A percentile compares a stretch with the other conserved stretches of the same genome.
phyloP scores from a whole-genome alignment of 2,888 invertebrate species.

The Orgyia antiqua region DNA sequence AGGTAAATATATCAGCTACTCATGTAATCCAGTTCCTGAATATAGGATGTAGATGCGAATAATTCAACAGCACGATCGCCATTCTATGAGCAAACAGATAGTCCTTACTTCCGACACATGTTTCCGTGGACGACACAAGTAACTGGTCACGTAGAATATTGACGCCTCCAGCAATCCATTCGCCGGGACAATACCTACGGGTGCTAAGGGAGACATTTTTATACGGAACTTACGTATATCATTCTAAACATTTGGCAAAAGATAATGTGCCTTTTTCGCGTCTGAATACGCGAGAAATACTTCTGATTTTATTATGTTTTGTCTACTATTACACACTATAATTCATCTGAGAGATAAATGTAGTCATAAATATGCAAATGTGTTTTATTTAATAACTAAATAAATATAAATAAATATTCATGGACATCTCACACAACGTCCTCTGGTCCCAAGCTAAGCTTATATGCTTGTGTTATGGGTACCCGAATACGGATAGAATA shows the following conservation, averaged over 20 bases:
- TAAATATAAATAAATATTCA: no score
- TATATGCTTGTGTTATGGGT: no score
- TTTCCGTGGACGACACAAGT: slow-evolving; percentile 66
- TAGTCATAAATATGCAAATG: no score
- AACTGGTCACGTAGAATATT: slow-evolving; percentile 77
- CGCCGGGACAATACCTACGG: slow-evolving; percentile 55
- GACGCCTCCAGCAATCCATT: slow-evolving; percentile 70
- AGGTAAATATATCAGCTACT: no score
- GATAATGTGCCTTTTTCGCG: slow-evolving; percentile 23
- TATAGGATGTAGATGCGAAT: slow-evolving; percentile 46
- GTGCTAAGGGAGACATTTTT: slow-evolving; percentile 48
- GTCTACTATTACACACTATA: no score
- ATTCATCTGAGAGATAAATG: no score
- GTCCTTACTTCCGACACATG: slow-evolving; percentile 75
- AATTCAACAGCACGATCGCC: slow-evolving; percentile 58
- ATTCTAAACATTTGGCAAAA: slow-evolving; percentile 26
- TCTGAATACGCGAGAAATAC: slow-evolving; percentile 22
- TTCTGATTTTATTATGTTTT: no score
- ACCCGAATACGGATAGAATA: no score
- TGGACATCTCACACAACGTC: no score
- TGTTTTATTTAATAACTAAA: no score
- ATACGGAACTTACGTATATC: slow-evolving; percentile 37
- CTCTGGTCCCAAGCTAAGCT: no score
- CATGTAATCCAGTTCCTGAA: slow-evolving; percentile 32
- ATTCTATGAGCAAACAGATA: slow-evolving; percentile 73